phyloP scores from a whole-genome alignment of 1,140 invertebrate species.

The Sminthurinus signatus region DNA sequence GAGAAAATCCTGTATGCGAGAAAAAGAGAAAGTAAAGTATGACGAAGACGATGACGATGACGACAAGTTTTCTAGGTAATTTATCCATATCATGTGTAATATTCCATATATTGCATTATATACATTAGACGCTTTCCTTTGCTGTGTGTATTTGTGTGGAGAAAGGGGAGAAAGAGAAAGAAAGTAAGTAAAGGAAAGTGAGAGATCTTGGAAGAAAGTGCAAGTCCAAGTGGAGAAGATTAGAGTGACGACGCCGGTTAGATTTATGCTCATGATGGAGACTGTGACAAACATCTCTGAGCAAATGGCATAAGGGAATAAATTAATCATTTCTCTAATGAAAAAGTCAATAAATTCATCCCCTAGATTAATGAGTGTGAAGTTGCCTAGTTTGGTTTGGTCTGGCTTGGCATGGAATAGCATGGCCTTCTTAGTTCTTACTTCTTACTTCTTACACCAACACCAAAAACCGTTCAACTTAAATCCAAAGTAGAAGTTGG shows the following conservation, averaged over 20 bases:
- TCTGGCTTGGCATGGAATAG: too few species aligned
- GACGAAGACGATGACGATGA: too few species aligned
- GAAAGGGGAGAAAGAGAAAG: not conserved
- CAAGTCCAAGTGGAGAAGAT: not conserved
- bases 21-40: not conserved
- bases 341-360: conserved; percentile 33
- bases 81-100: too few species aligned
- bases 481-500: too few species aligned
- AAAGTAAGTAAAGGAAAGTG: not conserved
- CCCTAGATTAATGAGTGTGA: conserved; percentile 29
- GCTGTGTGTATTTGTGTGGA: not conserved
- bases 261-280: conserved; percentile 24
- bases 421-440: too few species aligned
- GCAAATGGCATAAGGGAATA: conserved; percentile 31
- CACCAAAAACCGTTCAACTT: too few species aligned
- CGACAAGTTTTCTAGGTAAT: too few species aligned
- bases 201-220: not conserved
- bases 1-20: too few species aligned
- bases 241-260: conserved; percentile 22
- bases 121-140: too few species aligned
- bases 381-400: too few species aligned
- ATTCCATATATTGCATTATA: too few species aligned
- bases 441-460: too few species aligned
- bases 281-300: conserved; percentile 28
- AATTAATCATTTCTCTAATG: conserved; percentile 34